Evolutionary conservation across 2,113 vertebrate species (phyloP).

Genomic region (Micronycteris hirsuta): DNA sequence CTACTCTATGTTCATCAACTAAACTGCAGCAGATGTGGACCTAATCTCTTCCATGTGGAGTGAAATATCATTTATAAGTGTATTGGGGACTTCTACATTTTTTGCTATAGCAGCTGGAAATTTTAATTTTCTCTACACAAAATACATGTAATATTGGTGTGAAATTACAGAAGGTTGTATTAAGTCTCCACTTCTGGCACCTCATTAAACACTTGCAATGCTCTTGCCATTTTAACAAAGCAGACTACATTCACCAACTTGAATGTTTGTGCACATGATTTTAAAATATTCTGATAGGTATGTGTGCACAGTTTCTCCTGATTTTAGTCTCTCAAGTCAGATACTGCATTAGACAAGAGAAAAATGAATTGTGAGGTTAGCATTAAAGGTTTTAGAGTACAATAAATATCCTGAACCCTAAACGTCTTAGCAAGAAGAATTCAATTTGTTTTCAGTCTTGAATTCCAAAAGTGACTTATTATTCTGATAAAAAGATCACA

Average conservation of each 20-base stretch:
- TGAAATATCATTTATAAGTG: conserved; percentile 39
- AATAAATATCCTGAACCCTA: not conserved
- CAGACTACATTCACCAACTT: not conserved
- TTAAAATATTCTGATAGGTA: not conserved
- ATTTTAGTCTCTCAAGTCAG: not conserved
- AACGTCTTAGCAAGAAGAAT: not conserved
- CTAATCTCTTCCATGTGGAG: conserved; percentile 59
- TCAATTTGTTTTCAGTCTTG: not conserved
- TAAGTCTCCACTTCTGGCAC: conserved; percentile 38
- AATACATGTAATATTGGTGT: conserved; percentile 22
- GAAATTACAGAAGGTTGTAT: conserved; percentile 55
- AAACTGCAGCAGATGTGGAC: conserved; percentile 24
- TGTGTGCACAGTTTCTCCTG: not conserved
- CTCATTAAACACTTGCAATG: conserved; percentile 54
- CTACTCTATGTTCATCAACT: not conserved
- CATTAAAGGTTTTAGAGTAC: not conserved
- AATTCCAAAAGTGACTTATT: not conserved
- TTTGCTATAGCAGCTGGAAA: conserved; percentile 52
- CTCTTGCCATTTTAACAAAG: not conserved
- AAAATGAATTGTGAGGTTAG: not conserved
- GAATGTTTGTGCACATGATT: not conserved
- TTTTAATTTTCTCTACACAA: conserved; percentile 53
- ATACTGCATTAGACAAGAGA: not conserved
- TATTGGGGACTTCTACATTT: not conserved
- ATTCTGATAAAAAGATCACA: not conserved